Evolutionary conservation across 2,113 vertebrate species (phyloP), one percentile per base, ranked within the genome.

Genomic region (Daubentonia madagascariensis): DNA sequence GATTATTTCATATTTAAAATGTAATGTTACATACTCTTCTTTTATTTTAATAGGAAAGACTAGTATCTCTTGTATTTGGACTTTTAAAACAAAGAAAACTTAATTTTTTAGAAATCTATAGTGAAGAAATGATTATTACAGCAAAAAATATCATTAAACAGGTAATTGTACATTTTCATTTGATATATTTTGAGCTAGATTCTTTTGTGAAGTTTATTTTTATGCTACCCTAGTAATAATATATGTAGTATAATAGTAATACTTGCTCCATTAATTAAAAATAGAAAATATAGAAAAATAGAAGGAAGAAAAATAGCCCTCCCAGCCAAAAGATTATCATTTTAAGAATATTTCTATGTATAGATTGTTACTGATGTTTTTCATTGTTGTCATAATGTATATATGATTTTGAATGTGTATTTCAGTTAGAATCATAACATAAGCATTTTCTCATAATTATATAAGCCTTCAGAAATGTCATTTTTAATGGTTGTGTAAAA

Each of bases 31-130:
- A 40, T 85, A 75, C 30, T 48, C 17, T 96, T 73, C 54, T 96
- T 91, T 97, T 97, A 22, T 96, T 97, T 99, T 97, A 48, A 61
- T 95, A 99, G 99, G 99, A 99, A 98, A 99, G 99, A 95, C 98
- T 99, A 93, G 98, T 99, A 85, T 99, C 99, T 23, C 98, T 99
- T 97, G 99, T 99, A 87, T 99, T 99, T 96, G 99, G 99, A 54
- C 99, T 99, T 98, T 97, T 99, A 98, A 99, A 99, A 94, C 99
- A 99, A 98, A 99, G 99, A 98, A 99, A 99, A 98, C 99, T 99
- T 98, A 99, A 99, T 98, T 99, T 99, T 98, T 99, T 99, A 99
- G 99, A 99, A 97, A 99, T 99, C 97, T 99, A 99, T 98, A 99
- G 99, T 50, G 99, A 99, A 65, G 99, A 99, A 99, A 99, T 99